Percentiles rank a stretch among this genome's conserved stretches.
These are phyloP conservation scores for Lagocephalus sceleratus DNA, from an alignment of 2,797 vertebrate species.

Conservation along the genomic window DNA sequence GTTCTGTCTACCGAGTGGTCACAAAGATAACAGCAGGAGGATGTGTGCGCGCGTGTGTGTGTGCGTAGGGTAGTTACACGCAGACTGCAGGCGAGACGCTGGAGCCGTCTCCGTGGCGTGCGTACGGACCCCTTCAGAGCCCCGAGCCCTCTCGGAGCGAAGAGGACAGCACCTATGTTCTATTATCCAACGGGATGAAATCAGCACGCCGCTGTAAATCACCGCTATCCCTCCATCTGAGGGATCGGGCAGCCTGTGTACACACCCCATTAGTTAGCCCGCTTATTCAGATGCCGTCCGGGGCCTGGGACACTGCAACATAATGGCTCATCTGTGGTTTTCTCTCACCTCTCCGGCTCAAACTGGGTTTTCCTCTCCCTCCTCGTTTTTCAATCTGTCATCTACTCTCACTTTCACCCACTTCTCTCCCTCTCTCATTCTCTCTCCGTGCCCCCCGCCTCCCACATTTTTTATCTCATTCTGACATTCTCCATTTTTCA, in stretches of 20 bases:
- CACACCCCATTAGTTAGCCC: conserved; percentile 46
- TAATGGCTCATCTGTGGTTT: conserved; percentile 62
- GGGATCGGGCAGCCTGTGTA: conserved; percentile 31
- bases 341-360: conserved; percentile 70
- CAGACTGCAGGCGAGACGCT: too few relatives aligned
- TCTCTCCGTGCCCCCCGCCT: conserved; percentile 38
- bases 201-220: conserved; percentile 54
- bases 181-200: conserved; percentile 50
- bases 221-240: conserved; percentile 50
- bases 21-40: too few relatives aligned
- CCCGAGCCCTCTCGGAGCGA: conserved; percentile 25
- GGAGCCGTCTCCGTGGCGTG: neutral
- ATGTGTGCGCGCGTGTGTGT: too few relatives aligned
- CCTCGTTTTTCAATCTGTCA: conserved; percentile 79
- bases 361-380: conserved; percentile 70
- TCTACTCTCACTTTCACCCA: conserved; percentile 66
- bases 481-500: conserved; percentile 81
- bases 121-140: neutral
- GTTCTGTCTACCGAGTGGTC: too few relatives aligned
- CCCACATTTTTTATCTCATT: conserved; percentile 66
- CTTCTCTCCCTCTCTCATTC: conserved; percentile 48
- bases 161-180: conserved; percentile 38
- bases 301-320: conserved; percentile 47
- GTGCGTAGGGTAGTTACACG: too few relatives aligned
- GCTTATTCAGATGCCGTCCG: conserved; percentile 62